Base-by-base conservation (phyloP, 2,113 vertebrate species). In the Trochalopteron elliotii region DNA sequence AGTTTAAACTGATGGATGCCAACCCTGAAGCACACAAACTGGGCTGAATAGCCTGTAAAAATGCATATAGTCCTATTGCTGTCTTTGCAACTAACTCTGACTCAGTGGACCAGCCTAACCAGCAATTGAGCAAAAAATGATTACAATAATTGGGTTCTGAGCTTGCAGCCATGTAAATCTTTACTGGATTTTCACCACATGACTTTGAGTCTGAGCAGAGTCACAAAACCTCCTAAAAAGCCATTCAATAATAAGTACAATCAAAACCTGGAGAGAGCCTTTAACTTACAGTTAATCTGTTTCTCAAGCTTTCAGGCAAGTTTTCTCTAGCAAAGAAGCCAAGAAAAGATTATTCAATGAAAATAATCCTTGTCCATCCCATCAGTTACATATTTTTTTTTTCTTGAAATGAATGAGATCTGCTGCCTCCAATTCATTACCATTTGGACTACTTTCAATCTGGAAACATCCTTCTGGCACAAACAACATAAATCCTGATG, bases 51-150 rank as follows among this genome's bases (percentile, higher is more conserved):
- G 49, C 24, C 39, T 42, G 10, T 11, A 50, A 52, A 69, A 74
- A 27, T 47, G 1, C 12, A 21, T 33, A 13, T 9, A 37, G 39
- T 13, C 24, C 5, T 56, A 27, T 15, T 15, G 1, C 21, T 80
- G 35, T 37, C n/a, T 71, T 61, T 70, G 67, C 39, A 79, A n/a
- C 25, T 30, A 15, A 23, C 24, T 64, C 39, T 55, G 49, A 50
- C 11, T 76, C n/a, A 6, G 24, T 70, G 52, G 37, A 59, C 16
- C 23, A 42, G 11, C 7, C 35, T 47, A 25, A 47, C 16, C 11
- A 60, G 30, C 30, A 72, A 80, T 6, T 0, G 0, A 64, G 11
- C 2, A 71, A 55, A 64, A 83, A 53, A 14, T 10, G 0, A 28
- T 70, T n/a, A 14, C 28, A 52, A 2, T 59, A 71, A 83, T 4